Base-by-base conservation (phyloP, 2,888 invertebrate genomes). In the Drosophila mimetica region DNA sequence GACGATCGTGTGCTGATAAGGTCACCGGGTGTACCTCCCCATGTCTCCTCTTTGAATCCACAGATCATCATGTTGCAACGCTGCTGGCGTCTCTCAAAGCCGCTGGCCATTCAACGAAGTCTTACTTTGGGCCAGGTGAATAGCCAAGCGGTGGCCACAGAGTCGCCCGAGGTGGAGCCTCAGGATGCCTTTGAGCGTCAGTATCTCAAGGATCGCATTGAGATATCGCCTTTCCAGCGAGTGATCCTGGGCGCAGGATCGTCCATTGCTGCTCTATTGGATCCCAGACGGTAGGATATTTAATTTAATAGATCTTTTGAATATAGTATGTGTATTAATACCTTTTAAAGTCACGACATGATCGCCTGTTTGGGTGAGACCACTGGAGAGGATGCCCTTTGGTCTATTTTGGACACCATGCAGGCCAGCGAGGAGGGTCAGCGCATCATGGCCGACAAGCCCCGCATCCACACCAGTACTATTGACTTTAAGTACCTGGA, bases 351-450 rank as follows among this genome's bases (percentile, higher is more conserved):
- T 71, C 96, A 94, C 16, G 98, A 99, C 90, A 97, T 98, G 97
- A 97, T 99, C 77, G 98, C 98, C 20, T 96, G 97, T 75, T 93
- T 98, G 78, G 98, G 98, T 1, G 99, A 99, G 93, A 96, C 97
- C 0, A 97, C 98, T 9, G 98, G 95, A 2, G 92, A 93, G 74
- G 90, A 90, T 46, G 96, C 98, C 3, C 92, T 98, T 5, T 92
- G 93, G 71, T 93, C 94, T 81, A 96, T 99, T 92, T 93, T 94
- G 54, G 90, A 93, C 41, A 94, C 94, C 90, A 98, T 99, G 98
- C 91, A 94, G 73, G 92, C 93, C 46, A 95, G 95, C 58, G 90
- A 93, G 2, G 97, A 97, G 92, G 99, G 99, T 2, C 91, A 91
- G 18, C 93, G 95, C 77, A 96, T 99, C 87, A 92, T 95, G 59